Evolutionary conservation across 2,888 invertebrate genomes (phyloP).

Genomic region (Amiota communis): DNA sequence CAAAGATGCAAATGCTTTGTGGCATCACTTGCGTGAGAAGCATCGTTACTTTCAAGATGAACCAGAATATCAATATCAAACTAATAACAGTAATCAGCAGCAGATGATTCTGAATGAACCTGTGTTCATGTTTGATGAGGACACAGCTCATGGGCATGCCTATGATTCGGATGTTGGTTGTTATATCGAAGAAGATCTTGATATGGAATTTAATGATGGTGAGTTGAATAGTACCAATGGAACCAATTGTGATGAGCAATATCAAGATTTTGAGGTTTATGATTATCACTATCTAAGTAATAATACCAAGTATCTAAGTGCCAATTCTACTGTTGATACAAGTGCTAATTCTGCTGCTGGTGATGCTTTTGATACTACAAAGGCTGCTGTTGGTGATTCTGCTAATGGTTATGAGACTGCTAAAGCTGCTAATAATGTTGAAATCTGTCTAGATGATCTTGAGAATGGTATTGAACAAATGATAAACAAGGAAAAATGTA

Average conservation of each 20-base stretch:
- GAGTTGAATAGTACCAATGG: no score
- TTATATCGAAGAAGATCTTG: conserved; percentile 2
- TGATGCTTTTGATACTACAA: not conserved
- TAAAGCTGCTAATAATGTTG: not conserved
- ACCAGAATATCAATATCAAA: not conserved
- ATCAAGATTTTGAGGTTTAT: not conserved
- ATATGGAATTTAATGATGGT: no score
- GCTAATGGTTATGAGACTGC: not conserved
- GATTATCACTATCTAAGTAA: not conserved
- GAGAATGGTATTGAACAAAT: not conserved
- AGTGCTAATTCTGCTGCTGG: not conserved
- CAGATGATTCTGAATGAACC: not conserved
- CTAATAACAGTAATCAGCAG: not conserved
- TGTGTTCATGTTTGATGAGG: not conserved
- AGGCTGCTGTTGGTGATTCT: not conserved
- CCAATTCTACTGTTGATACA: no score
- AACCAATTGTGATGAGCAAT: no score
- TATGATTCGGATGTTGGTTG: conserved; percentile 9
- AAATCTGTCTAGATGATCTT: not conserved
- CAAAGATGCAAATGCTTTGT: conserved; percentile 10
- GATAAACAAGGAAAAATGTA: not conserved
- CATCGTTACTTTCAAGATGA: conserved; percentile 19
- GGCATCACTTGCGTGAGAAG: conserved; percentile 11
- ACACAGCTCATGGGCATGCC: not conserved
- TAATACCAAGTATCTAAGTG: no score